phyloP scores from a whole-genome alignment of 2,797 vertebrate genomes.

The Philypnodon macrostomus region DNA sequence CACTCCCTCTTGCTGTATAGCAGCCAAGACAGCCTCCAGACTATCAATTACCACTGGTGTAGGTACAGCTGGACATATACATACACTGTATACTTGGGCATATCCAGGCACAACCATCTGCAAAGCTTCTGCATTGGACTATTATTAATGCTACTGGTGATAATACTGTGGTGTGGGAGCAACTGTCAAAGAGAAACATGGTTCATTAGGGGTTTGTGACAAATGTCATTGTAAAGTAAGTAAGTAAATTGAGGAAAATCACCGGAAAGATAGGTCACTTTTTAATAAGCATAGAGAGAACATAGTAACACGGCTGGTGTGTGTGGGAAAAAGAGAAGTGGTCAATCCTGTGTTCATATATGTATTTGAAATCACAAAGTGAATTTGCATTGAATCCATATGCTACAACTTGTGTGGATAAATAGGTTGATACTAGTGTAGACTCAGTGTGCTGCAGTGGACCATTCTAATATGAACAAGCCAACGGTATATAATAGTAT shows the following conservation, averaged over 20 bases:
- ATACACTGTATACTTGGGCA: slow-evolving; percentile 12
- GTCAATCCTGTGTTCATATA: not conserved
- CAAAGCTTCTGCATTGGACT: slow-evolving; percentile 3
- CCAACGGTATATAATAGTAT: no score
- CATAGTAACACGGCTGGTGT: not conserved
- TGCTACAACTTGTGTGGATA: no score
- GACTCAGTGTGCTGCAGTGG: no score
- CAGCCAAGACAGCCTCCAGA: slow-evolving; percentile 73
- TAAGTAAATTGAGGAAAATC: slow-evolving; percentile 20
- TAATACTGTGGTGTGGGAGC: slow-evolving; percentile 22
- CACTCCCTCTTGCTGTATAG: slow-evolving; percentile 44
- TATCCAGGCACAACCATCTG: slow-evolving; percentile 41
- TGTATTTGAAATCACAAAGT: no score
- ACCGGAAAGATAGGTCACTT: slow-evolving; percentile 13
- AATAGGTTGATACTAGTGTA: no score
- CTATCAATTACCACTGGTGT: slow-evolving; percentile 76
- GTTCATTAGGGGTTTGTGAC: slow-evolving; percentile 15
- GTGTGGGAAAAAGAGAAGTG: not conserved
- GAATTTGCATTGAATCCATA: no score
- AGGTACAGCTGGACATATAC: slow-evolving; percentile 53
- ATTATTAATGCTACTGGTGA: slow-evolving; percentile 23
- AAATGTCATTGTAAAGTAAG: slow-evolving; percentile 14
- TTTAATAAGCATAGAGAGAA: not conserved
- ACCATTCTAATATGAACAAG: no score
- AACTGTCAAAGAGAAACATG: slow-evolving; percentile 4